A percentile compares a stretch with the other conserved stretches of the same genome.
These are phyloP conservation scores for Epinotia bilunana DNA, from an alignment of 2,888 invertebrate species.

Conservation along the genomic window DNA sequence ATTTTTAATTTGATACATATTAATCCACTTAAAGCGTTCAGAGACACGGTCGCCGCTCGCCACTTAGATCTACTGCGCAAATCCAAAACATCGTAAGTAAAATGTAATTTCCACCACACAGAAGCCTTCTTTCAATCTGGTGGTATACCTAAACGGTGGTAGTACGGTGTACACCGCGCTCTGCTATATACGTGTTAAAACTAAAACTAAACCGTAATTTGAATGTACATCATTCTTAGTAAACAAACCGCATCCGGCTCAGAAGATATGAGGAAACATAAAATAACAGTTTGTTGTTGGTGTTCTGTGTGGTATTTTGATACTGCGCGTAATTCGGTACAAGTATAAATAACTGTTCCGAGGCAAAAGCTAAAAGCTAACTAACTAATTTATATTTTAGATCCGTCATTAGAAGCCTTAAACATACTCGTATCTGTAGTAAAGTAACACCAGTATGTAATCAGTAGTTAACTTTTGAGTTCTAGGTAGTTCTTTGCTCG, in stretches of 20 bases:
- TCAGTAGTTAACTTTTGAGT: background rate
- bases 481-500: background rate
- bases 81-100: background rate
- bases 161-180: constrained; percentile 22
- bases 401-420: background rate
- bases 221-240: constrained; percentile 30
- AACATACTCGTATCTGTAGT: background rate
- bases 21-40: constrained; percentile 37
- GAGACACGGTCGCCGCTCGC: constrained; percentile 29
- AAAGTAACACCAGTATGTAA: background rate
- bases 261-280: constrained; percentile 1
- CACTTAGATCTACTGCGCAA: background rate
- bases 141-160: constrained; percentile 1
- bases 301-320: constrained; percentile 5
- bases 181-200: constrained; percentile 16
- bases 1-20: constrained; percentile 43
- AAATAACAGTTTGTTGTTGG: constrained; percentile 13
- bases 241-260: constrained; percentile 15
- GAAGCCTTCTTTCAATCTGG: background rate
- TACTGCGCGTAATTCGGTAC: background rate
- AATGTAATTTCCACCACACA: background rate
- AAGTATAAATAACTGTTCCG: background rate
- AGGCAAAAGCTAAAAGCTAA: background rate
- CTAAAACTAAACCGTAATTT: constrained; percentile 37
- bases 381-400: background rate